Evolutionary conservation across 2,797 vertebrate species (phyloP), one percentile per base, ranked within the genome.

Genomic region (Aselliscus stoliczkanus): DNA sequence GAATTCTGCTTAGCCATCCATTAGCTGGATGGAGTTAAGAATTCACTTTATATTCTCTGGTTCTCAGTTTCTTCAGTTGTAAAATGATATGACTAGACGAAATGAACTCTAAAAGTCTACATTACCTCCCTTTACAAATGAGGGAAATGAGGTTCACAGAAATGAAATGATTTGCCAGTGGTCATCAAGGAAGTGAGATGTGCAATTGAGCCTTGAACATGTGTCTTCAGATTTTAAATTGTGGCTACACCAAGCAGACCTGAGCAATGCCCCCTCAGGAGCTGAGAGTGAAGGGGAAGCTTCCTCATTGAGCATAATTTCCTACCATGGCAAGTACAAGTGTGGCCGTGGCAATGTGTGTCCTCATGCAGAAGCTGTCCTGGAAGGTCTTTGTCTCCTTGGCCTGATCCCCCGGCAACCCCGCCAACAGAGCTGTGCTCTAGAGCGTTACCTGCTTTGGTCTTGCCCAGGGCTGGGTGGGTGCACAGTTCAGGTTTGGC

Each of bases 401-500:
- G 13, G 54, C 42, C 14, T 62, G 31, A 8, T 4, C 42, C 5
- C 2, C 7, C 14, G 8, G 37, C 2, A 8, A 11, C 10, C n/a
- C 6, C 11, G 25, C 8, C 1, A 1, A 47, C 50, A 89, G 60
- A 84, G 21, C 20, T 47, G 5, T 73, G 69, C 31, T 79, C 69
- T 85, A 69, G 85, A 84, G 34, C 2, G 1, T 25, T 83, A 4
- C n/a, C 23, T 69, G n/a, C 18, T 44, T 27, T 1, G 4, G 0
- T 60, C 42, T 85, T 25, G 69, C 42, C n/a, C 15, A 42, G 47
- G 17, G 52, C 27, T 23, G 44, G 25, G 60, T 25, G 56, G 31
- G 69, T 52, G 37, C 18, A 7, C 25, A 52, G 58, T 44, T 54
- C n/a, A 0, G 13, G 39, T 60, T 86, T 96, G 95, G 94, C 94